phyloP scores from a whole-genome alignment of 2,113 vertebrate species.

The Pithys albifrons region DNA sequence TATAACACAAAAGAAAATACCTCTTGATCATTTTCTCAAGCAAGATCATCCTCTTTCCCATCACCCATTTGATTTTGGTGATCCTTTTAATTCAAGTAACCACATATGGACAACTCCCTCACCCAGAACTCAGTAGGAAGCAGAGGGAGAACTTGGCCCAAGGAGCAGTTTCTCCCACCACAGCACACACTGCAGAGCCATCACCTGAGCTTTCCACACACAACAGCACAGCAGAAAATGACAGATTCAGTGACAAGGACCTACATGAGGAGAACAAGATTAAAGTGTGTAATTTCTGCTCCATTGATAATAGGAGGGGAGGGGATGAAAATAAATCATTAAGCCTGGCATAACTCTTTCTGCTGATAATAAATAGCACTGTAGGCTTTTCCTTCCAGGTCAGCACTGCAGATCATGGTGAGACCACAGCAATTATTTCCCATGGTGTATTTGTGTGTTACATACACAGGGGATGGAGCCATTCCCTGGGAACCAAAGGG shows the following conservation, averaged over 20 bases:
- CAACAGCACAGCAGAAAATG: neutral
- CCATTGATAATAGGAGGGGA: neutral
- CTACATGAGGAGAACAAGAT: neutral
- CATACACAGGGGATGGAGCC: neutral
- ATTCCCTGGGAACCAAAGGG: neutral
- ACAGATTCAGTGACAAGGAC: neutral
- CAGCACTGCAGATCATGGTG: neutral
- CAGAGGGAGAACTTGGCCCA: neutral
- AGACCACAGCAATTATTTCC: neutral
- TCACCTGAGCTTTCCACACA: neutral
- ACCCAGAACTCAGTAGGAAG: neutral
- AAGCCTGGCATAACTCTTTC: neutral
- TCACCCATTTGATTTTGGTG: neutral
- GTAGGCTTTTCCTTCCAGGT: neutral
- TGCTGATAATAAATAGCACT: neutral
- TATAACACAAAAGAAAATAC: neutral
- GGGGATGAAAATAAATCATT: neutral
- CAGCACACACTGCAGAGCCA: neutral
- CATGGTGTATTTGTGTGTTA: neutral
- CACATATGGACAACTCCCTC: accelerated
- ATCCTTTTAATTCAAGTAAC: neutral
- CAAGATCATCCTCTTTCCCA: neutral
- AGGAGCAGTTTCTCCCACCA: neutral
- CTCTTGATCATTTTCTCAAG: neutral
- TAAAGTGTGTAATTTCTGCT: neutral